Evolutionary conservation across 2,888 invertebrate species (phyloP).

Genomic region (Hypena proboscidalis): DNA sequence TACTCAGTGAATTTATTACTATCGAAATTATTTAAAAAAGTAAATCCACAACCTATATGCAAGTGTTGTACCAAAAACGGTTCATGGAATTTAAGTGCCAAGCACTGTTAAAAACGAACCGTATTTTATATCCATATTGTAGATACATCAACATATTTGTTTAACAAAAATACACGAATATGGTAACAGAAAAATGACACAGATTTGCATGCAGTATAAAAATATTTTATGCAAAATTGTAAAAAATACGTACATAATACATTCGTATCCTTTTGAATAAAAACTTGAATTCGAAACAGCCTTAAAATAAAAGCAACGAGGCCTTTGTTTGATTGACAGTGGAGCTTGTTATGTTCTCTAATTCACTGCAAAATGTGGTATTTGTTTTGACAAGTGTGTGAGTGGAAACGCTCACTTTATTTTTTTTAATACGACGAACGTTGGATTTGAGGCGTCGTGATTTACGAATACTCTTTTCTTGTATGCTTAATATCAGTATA

Average conservation of each 20-base stretch:
- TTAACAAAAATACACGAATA: neutral
- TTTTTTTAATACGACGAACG: slow-evolving; percentile 22
- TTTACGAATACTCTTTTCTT: too few relatives aligned
- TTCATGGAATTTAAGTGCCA: too few relatives aligned
- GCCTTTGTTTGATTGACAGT: slow-evolving; percentile 53
- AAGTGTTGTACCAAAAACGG: too few relatives aligned
- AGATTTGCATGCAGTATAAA: slow-evolving; percentile 13
- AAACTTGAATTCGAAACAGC: slow-evolving; percentile 39
- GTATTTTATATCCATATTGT: too few relatives aligned
- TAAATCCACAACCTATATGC: too few relatives aligned
- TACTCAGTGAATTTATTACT: too few relatives aligned
- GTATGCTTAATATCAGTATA: too few relatives aligned
- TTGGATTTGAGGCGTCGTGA: too few relatives aligned
- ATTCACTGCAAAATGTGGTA: slow-evolving; percentile 39
- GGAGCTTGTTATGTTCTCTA: slow-evolving; percentile 60
- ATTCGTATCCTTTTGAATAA: slow-evolving; percentile 36
- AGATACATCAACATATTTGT: too few relatives aligned
- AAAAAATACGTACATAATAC: slow-evolving; percentile 29
- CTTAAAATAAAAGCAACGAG: slow-evolving; percentile 45
- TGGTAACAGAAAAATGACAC: slow-evolving; percentile 5
- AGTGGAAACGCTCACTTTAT: slow-evolving; percentile 29
- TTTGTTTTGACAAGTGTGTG: slow-evolving; percentile 43
- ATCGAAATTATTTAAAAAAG: too few relatives aligned
- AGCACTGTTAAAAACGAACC: too few relatives aligned
- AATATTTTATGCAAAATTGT: slow-evolving; percentile 33